These are phyloP conservation scores for Cyclina sinensis DNA, from an alignment of 1,140 invertebrate genomes.

Conservation along the genomic window DNA sequence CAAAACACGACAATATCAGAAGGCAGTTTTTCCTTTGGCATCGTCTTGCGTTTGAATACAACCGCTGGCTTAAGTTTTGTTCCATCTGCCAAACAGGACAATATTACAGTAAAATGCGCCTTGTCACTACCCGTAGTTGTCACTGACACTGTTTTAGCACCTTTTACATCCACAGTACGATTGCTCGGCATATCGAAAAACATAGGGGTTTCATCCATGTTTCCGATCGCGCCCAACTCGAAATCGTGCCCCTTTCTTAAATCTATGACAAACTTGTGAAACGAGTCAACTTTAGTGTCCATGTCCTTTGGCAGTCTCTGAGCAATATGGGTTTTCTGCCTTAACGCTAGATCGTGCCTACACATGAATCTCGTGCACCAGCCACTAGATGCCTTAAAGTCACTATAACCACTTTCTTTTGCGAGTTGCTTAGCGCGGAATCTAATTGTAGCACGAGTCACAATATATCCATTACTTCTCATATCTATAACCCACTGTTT, in stretches of 20 bases:
- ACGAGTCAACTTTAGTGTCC: slow-evolving; percentile 13
- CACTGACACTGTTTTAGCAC: background rate
- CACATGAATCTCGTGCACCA: slow-evolving; percentile 23
- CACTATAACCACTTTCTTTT: background rate
- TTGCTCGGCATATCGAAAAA: background rate
- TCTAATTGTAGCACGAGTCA: background rate
- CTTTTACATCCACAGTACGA: background rate
- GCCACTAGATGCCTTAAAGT: slow-evolving; percentile 15
- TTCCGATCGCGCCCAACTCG: background rate
- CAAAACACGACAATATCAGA: background rate
- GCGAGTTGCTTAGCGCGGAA: background rate
- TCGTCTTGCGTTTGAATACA: no score
- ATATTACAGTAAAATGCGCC: no score
- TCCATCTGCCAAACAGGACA: no score
- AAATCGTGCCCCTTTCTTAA: background rate
- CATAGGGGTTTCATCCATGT: no score
- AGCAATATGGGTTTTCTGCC: background rate
- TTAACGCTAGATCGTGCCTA: background rate
- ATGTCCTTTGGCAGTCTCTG: slow-evolving; percentile 33
- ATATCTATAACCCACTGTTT: background rate
- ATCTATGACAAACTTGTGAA: slow-evolving; percentile 13
- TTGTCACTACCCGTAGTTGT: no score
- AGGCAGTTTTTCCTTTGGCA: background rate
- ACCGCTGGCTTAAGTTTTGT: no score
- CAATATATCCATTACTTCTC: background rate